Percentiles rank a stretch among this genome's conserved stretches.
phyloP scores from a whole-genome alignment of 2,113 vertebrate genomes.

The Beaufortia kweichowensis region DNA sequence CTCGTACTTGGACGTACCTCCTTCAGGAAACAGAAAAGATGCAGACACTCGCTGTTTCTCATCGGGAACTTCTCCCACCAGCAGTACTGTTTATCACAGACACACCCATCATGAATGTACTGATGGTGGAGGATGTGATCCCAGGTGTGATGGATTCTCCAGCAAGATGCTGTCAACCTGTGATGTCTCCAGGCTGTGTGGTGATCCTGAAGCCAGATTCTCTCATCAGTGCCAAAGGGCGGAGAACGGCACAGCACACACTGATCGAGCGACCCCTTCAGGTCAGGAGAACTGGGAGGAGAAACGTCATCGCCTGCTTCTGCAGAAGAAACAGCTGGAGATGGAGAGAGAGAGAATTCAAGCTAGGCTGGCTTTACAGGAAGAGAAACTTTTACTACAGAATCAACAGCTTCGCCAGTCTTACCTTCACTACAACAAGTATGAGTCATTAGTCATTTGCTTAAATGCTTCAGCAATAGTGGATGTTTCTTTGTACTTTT shows the following conservation, averaged over 20 bases:
- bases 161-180: conserved; percentile 13
- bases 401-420: conserved; percentile 83
- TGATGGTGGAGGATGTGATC: conserved; percentile 46
- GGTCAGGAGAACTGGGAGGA: conserved; percentile 78
- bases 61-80: background rate
- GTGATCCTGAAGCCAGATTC: conserved; percentile 24
- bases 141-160: conserved; percentile 44
- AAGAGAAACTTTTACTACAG: conserved; percentile 82
- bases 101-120: conserved; percentile 28
- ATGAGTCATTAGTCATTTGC: conserved; percentile 3
- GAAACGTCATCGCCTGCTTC: conserved; percentile 81
- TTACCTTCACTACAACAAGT: conserved; percentile 78
- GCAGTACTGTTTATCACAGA: conserved; percentile 19
- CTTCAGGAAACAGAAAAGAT: conserved; percentile 42
- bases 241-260: conserved; percentile 8
- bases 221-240: conserved; percentile 14
- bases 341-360: conserved; percentile 87
- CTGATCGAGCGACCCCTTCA: conserved; percentile 55
- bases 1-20: conserved; percentile 67
- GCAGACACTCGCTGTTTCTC: conserved; percentile 24
- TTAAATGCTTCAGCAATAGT: background rate
- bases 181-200: conserved; percentile 19
- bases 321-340: conserved; percentile 93
- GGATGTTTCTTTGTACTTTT: background rate
- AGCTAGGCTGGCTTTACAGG: conserved; percentile 81